Evolutionary conservation across 2,797 vertebrate species (phyloP).

Genomic region (Chaenodraco wilsoni): DNA sequence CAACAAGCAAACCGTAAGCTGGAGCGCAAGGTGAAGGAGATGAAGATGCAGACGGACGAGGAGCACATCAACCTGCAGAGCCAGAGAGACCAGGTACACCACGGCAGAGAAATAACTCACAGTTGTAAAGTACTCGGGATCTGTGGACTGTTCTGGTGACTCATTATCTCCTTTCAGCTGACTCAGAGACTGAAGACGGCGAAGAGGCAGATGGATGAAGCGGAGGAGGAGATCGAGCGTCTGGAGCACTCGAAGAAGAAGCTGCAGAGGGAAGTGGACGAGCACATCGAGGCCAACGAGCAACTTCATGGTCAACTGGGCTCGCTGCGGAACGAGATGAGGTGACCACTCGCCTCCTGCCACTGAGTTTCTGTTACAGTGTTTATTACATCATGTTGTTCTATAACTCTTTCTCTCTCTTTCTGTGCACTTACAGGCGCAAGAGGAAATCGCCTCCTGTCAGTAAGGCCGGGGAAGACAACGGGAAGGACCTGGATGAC

Average conservation of each 20-base stretch:
- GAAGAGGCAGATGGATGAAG: conserved; percentile 96
- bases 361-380: not conserved
- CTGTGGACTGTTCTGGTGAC: conserved; percentile 4
- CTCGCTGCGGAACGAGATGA: conserved; percentile 87
- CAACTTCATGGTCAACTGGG: conserved; percentile 90
- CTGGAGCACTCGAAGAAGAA: conserved; percentile 94
- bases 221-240: conserved; percentile 96
- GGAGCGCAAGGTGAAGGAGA: conserved; percentile 95
- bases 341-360: conserved; percentile 76
- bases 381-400: not conserved
- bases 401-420: not conserved
- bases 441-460: conserved; percentile 87
- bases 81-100: conserved; percentile 94
- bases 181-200: conserved; percentile 93
- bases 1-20: conserved; percentile 93
- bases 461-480: conserved; percentile 74
- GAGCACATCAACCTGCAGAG: conserved; percentile 91
- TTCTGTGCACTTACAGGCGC: conserved; percentile 77
- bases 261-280: conserved; percentile 95
- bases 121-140: not conserved
- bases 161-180: conserved; percentile 81
- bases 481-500: conserved; percentile 82
- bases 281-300: conserved; percentile 92
- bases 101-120: not conserved
- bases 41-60: conserved; percentile 94